A percentile compares a stretch with the other conserved stretches of the same genome.
These are phyloP conservation scores for Karalla daura DNA, from an alignment of 2,797 vertebrate genomes.

Conservation along the genomic window DNA sequence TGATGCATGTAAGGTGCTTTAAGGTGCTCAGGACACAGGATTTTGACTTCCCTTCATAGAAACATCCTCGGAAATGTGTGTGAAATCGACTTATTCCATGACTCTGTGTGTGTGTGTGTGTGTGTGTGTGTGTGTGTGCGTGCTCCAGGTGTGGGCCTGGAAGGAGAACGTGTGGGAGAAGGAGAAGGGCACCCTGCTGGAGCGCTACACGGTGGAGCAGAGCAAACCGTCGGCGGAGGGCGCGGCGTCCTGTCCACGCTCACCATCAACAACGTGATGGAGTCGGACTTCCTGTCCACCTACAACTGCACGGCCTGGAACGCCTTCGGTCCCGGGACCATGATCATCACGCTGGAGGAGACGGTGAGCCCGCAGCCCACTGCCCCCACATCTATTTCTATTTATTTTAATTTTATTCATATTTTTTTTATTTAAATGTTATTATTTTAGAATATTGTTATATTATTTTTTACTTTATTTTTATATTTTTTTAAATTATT, in stretches of 20 bases:
- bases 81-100: too few species aligned
- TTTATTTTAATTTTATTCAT: too few species aligned
- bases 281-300: conserved; percentile 93
- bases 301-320: conserved; percentile 99
- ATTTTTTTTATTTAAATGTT: too few species aligned
- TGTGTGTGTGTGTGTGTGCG: conserved; percentile 23
- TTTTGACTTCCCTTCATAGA: too few species aligned
- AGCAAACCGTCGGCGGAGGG: conserved; percentile 84
- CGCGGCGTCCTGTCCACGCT: conserved; percentile 91
- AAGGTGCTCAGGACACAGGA: too few species aligned
- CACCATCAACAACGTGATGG: conserved; percentile 95
- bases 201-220: conserved; percentile 94
- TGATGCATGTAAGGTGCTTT: too few species aligned
- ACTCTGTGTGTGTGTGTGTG: neutral
- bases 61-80: too few species aligned
- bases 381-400: too few species aligned
- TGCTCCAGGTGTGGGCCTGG: conserved; percentile 94
- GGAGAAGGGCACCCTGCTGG: conserved; percentile 89
- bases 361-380: too few species aligned
- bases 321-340: conserved; percentile 91
- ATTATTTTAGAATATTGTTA: too few species aligned
- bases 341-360: conserved; percentile 93
- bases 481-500: too few species aligned
- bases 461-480: too few species aligned
- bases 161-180: conserved; percentile 95